Base-by-base conservation (phyloP, 2,888 invertebrate species). In the Diaperis boleti region DNA sequence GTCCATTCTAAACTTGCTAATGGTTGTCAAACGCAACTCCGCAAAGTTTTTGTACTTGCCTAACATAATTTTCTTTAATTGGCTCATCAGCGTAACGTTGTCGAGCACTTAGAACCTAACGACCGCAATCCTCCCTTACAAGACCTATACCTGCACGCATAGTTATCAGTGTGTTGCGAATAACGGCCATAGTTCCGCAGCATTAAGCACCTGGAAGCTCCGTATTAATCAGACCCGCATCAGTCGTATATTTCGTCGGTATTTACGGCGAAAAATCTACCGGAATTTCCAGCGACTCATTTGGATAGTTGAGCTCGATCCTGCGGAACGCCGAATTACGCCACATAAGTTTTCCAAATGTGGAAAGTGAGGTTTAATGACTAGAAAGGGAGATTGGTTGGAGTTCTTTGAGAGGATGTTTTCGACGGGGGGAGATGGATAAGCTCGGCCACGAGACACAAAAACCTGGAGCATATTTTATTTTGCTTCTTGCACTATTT, bases 191-290 rank as follows among this genome's bases (percentile, higher is more conserved):
- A 76, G 75, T 76, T 76, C 72, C 66, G 65, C 67, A 64, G 72
- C 75, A 74, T 72, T 74, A 74, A 70, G 67, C 72, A 72, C 73
- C 72, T 69, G 69, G 69, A 72, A 72, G 68, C 66, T 64, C 72
- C 67, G 65, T 66, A 77, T 77, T 76, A 77, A 76, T 76, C 75
- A 76, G 72, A 76, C 75, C 75, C 75, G 73, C 74, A 72, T 75
- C 72, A 71, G 44, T 42, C 18, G 10, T 42, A 42, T 42, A 50
- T 50, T 50, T 50, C 35, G 20, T 10, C 3, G 11, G 20, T 50
- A 50, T 50, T 50, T 50, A 50, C 20, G 33, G 20, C 20, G 18
- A 50, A 49, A 50, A 50, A 50, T 35, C 35, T 20, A 7, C 13
- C 6, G 49, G 33, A 47, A 47, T 47, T 47, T 22, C 15, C 17